Base-by-base conservation (phyloP, 1,140 invertebrate genomes). In the Eueides isabella region DNA sequence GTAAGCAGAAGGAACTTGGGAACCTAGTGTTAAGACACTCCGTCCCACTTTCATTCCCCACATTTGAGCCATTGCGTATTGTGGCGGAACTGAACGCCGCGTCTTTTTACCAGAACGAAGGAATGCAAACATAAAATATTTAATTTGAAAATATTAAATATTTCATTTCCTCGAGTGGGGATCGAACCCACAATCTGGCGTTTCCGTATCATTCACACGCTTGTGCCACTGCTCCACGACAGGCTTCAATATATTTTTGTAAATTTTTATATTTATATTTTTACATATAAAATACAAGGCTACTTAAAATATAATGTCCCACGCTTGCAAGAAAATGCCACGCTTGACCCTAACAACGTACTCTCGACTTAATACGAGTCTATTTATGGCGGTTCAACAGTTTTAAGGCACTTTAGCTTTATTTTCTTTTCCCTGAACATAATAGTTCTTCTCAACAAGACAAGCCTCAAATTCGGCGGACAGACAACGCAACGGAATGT, bases 331-430 rank as follows among this genome's bases (percentile, higher is more conserved):
- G 41, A 48, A 55, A 55, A 26, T 26, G 48, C 19, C 19, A 23
- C 23, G 19, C 48, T 55, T 26, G 48, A 26, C 48, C 19, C 48
- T 55, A 55, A 55, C 48, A 55, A 55, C 19, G 48, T 55, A 55
- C 48, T 55, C 23, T 55, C 48, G 19, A 55, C 48, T 55, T 55
- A 48, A 48, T 48, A 55, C 3, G 9, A 55, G 19, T 55, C 48
- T 26, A 55, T 55, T 55, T 55, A 55, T 55, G 48, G 48, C 7
- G 48, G 19, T 55, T 55, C 23, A 55, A 55, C 19, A 23, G 48
- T 55, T 48, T 48, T 23, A 55, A 55, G 11, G 2, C n/a, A 26
- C 23, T 23, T 23, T 55, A 55, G 19, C 19, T 55, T 23, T 55
- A 26, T 23, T 23, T 55, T 26, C n/a, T 48, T 55, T 55, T 55